These are phyloP conservation scores for Cenopis cana DNA, from an alignment of 2,888 invertebrate genomes.

Conservation along the genomic window DNA sequence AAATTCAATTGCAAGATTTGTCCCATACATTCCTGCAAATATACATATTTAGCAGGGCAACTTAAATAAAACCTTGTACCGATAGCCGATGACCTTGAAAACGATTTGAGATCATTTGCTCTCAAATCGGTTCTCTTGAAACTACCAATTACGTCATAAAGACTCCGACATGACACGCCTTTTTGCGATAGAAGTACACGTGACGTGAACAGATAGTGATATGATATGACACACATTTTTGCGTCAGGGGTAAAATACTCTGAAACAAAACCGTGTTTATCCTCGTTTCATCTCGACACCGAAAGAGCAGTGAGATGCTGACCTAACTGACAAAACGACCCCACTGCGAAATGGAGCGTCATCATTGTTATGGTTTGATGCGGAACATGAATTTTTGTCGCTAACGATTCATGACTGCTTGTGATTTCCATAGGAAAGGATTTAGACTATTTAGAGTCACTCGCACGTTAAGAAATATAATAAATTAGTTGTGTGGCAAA, in stretches of 20 bases:
- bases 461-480: background rate
- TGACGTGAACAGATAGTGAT: background rate
- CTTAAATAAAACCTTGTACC: too few relatives aligned
- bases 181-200: background rate
- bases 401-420: background rate
- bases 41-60: too few relatives aligned
- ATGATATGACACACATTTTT: background rate
- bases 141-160: too few relatives aligned
- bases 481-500: too few relatives aligned
- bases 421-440: background rate
- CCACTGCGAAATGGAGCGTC: constrained; percentile 19
- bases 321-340: constrained; percentile 24
- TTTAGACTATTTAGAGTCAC: background rate
- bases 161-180: background rate
- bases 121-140: too few relatives aligned
- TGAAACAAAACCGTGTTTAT: constrained; percentile 9
- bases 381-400: constrained; percentile 1
- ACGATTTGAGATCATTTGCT: too few relatives aligned
- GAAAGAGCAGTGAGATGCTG: constrained; percentile 28
- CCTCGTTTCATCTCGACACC: constrained; percentile 17
- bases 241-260: background rate
- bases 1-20: too few relatives aligned
- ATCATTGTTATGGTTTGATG: constrained; percentile 3
- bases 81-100: too few relatives aligned
- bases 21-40: too few relatives aligned